phyloP scores from a whole-genome alignment of 2,113 vertebrate genomes.

The Amia ocellicauda region DNA sequence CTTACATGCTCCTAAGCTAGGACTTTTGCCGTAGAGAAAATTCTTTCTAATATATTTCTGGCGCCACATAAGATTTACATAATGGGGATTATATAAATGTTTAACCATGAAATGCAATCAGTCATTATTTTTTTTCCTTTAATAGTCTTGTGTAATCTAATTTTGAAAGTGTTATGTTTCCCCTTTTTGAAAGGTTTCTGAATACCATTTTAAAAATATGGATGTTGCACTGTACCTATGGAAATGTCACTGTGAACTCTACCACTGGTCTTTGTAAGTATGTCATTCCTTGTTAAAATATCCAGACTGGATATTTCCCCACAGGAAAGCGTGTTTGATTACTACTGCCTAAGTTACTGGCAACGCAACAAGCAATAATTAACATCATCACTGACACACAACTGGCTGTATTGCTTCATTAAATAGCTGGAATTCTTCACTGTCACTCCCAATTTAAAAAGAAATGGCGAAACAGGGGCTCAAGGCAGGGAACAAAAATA shows the following conservation, averaged over 20 bases:
- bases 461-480: neutral
- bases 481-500: neutral
- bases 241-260: neutral
- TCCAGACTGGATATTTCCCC: slow-evolving; percentile 3
- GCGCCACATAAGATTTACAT: neutral
- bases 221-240: neutral
- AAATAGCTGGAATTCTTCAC: neutral
- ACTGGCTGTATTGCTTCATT: neutral
- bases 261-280: too few relatives aligned
- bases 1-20: neutral
- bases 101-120: neutral
- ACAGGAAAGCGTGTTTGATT: neutral
- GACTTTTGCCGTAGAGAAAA: slow-evolving; percentile 3
- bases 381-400: slow-evolving; percentile 6
- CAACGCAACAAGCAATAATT: neutral
- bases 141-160: neutral
- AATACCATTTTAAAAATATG: neutral
- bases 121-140: neutral
- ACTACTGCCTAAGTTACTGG: neutral
- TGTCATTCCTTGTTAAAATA: neutral
- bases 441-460: neutral
- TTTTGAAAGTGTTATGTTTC: neutral
- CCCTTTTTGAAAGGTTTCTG: neutral
- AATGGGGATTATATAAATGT: slow-evolving; percentile 1
- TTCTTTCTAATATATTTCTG: neutral